Evolutionary conservation across 2,113 vertebrate genomes (phyloP).

Genomic region (Nannospalax galili): DNA sequence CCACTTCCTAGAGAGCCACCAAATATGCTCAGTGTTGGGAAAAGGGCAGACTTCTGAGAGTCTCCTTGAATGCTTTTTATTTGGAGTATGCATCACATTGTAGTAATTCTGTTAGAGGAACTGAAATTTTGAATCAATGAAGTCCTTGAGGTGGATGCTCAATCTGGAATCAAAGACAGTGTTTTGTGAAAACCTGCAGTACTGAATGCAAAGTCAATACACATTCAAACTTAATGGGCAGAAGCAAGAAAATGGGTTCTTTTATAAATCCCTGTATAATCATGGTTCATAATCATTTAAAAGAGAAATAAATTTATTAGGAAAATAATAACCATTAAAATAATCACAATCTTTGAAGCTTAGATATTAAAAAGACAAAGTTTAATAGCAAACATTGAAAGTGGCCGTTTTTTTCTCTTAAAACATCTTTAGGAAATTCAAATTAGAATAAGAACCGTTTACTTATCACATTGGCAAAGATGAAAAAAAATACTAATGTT

Average conservation of each 20-base stretch:
- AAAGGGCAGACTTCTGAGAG: background rate
- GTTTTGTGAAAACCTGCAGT: constrained; percentile 12
- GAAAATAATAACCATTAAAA: constrained; percentile 47
- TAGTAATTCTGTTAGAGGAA: background rate
- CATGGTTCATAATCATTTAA: background rate
- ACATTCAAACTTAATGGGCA: constrained; percentile 20
- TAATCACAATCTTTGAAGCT: constrained; percentile 13
- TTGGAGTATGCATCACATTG: background rate
- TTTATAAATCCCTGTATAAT: background rate
- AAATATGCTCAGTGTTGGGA: background rate
- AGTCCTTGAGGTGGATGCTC: background rate
- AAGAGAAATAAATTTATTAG: background rate
- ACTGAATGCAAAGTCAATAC: constrained; percentile 50
- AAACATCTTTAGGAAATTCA: background rate
- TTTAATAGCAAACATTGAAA: background rate
- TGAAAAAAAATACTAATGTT: constrained; percentile 29
- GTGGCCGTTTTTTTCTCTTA: constrained; percentile 28
- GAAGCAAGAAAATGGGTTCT: background rate
- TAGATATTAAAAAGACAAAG: constrained; percentile 33
- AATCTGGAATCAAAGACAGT: constrained; percentile 24
- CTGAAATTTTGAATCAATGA: constrained; percentile 28
- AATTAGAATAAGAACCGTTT: constrained; percentile 17
- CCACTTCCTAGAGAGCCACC: background rate
- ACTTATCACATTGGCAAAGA: background rate
- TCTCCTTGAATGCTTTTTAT: background rate